Conservation (phyloP, 2,797 vertebrate genomes). For the Rhabdomys pumilio region DNA sequence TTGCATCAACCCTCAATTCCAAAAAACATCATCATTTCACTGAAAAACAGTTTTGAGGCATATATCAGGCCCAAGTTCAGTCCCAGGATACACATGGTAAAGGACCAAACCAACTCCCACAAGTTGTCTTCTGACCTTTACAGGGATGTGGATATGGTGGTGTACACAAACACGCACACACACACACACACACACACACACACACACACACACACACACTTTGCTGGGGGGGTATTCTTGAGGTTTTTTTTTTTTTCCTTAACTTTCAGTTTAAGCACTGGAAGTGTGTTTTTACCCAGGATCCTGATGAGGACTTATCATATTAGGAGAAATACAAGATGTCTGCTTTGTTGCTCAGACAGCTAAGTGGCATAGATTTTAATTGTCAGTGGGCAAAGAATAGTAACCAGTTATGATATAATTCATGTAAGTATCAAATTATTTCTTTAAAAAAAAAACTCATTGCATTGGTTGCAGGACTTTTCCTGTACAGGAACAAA, state of each 20-base stretch:
- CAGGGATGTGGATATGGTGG: background rate
- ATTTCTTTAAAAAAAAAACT: background rate
- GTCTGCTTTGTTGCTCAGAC: constrained; percentile 13
- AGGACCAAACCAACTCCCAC: background rate
- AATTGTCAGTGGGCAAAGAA: background rate
- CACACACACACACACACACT: background rate
- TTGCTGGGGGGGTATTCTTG: background rate
- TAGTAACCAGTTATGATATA: background rate
- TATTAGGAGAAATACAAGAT: background rate
- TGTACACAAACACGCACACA: fast-evolving
- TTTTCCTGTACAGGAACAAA: background rate
- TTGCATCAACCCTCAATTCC: background rate
- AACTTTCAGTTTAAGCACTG: background rate
- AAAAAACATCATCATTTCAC: background rate
- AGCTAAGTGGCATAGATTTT: constrained; percentile 18
- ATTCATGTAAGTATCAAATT: background rate
- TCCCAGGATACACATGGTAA: background rate
- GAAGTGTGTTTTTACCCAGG: background rate
- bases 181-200: no score
- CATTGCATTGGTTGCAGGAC: background rate
- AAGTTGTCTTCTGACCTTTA: background rate
- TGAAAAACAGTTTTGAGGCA: constrained; percentile 22
- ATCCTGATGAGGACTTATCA: background rate
- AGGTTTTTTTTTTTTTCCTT: background rate
- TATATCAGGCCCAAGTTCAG: background rate